Percentiles rank a stretch among this genome's conserved stretches.
phyloP scores from a whole-genome alignment of 1,140 invertebrate species.

The Drosophila kanapiae region DNA sequence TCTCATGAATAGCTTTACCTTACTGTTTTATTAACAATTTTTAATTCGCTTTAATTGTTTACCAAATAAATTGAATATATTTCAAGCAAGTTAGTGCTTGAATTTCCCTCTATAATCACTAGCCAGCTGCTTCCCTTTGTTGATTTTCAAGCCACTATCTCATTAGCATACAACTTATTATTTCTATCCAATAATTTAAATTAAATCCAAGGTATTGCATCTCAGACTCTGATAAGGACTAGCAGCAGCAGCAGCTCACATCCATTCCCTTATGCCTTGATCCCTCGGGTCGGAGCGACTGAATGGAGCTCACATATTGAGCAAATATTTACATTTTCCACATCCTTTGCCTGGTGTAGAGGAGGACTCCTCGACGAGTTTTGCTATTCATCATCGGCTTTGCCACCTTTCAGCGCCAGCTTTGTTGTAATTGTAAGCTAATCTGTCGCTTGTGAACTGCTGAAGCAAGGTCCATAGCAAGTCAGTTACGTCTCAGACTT shows the following conservation, averaged over 20 bases:
- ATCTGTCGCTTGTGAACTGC: constrained; percentile 64
- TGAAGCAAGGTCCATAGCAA: constrained; percentile 13
- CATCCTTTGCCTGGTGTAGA: constrained; percentile 2
- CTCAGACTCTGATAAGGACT: constrained; percentile 2
- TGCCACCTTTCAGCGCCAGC: constrained; percentile 47
- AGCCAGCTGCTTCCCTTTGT: neutral
- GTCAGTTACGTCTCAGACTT: constrained; percentile 11
- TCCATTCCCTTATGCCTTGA: neutral
- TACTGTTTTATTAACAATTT: neutral
- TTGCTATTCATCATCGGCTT: constrained; percentile 46
- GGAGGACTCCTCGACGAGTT: neutral
- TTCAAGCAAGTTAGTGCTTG: neutral
- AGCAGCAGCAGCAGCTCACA: neutral
- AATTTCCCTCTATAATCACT: neutral
- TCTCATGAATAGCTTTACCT: neutral
- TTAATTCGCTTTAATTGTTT: neutral
- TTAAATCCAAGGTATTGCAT: constrained; percentile 7
- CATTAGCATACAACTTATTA: constrained; percentile 34
- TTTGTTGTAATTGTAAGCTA: constrained; percentile 78
- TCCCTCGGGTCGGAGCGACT: neutral
- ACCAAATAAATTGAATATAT: neutral
- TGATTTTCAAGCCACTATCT: neutral
- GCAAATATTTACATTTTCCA: constrained; percentile 55
- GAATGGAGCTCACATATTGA: constrained; percentile 47
- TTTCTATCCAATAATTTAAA: constrained; percentile 27